Conservation (phyloP, 2,113 vertebrate species). For the Rynchops niger region DNA sequence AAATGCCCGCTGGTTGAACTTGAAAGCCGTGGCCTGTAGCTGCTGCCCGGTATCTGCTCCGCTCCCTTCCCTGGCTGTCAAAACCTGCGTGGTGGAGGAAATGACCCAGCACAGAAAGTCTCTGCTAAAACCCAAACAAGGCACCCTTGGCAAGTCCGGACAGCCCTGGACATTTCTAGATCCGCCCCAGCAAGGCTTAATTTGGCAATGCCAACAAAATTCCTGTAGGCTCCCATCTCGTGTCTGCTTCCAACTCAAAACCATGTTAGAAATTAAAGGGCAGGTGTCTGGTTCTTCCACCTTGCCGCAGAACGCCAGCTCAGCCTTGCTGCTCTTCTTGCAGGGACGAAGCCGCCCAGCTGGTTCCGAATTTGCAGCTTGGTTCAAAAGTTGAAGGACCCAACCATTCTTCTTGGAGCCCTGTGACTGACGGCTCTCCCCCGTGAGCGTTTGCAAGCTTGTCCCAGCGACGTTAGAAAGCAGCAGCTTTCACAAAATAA, state of each 20-base stretch:
- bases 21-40: background rate
- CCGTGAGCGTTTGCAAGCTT: background rate
- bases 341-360: slow-evolving; percentile 28
- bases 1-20: background rate
- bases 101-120: background rate
- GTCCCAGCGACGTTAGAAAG: background rate
- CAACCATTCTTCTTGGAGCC: background rate
- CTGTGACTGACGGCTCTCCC: background rate
- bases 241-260: background rate
- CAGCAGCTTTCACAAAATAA: background rate
- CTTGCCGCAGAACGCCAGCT: accelerated
- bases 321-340: background rate
- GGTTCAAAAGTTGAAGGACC: background rate
- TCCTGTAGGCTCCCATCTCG: accelerated
- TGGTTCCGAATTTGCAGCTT: background rate
- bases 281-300: background rate
- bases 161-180: background rate
- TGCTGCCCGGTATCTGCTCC: background rate
- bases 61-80: background rate
- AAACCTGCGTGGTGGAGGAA: background rate
- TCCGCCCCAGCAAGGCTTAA: background rate
- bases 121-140: background rate
- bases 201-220: background rate
- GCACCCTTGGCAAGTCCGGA: accelerated
- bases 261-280: background rate